These are phyloP conservation scores for Rhinogobio ventralis DNA, from an alignment of 2,797 vertebrate genomes.

Conservation along the genomic window DNA sequence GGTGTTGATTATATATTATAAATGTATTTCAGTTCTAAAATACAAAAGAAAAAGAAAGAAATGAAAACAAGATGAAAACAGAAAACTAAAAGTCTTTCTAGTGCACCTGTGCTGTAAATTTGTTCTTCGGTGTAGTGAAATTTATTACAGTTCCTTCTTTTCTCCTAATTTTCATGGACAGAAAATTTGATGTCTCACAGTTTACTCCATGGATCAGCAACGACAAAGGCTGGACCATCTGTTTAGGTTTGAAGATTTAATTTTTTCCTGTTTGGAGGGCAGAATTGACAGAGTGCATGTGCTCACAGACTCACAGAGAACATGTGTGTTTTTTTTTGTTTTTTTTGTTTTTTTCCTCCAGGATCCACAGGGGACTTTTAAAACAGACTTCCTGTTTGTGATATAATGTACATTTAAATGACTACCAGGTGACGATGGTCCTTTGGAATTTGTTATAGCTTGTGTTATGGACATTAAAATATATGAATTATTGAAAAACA, in stretches of 20 bases:
- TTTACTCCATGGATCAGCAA: slow-evolving; percentile 42
- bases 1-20: slow-evolving; percentile 80
- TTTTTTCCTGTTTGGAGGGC: slow-evolving; percentile 39
- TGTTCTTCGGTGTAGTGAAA: slow-evolving; percentile 87
- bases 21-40: slow-evolving; percentile 65
- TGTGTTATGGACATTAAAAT: slow-evolving; percentile 71
- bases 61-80: slow-evolving; percentile 40
- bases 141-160: slow-evolving; percentile 79
- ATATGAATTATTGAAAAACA: slow-evolving; percentile 65
- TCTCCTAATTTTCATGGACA: slow-evolving; percentile 77
- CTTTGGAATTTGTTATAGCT: slow-evolving; percentile 69
- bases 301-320: slow-evolving; percentile 22
- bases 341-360: slow-evolving; percentile 33
- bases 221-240: slow-evolving; percentile 45
- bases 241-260: slow-evolving; percentile 64
- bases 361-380: slow-evolving; percentile 46
- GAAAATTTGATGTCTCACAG: slow-evolving; percentile 67
- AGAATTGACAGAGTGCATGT: slow-evolving; percentile 34
- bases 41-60: slow-evolving; percentile 47
- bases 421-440: slow-evolving; percentile 50
- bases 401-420: slow-evolving; percentile 61
- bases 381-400: slow-evolving; percentile 62
- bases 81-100: slow-evolving; percentile 66
- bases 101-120: slow-evolving; percentile 89
- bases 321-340: background rate